These are phyloP conservation scores for Maylandia zebra DNA, from an alignment of 2,113 vertebrate genomes.

Conservation along the genomic window DNA sequence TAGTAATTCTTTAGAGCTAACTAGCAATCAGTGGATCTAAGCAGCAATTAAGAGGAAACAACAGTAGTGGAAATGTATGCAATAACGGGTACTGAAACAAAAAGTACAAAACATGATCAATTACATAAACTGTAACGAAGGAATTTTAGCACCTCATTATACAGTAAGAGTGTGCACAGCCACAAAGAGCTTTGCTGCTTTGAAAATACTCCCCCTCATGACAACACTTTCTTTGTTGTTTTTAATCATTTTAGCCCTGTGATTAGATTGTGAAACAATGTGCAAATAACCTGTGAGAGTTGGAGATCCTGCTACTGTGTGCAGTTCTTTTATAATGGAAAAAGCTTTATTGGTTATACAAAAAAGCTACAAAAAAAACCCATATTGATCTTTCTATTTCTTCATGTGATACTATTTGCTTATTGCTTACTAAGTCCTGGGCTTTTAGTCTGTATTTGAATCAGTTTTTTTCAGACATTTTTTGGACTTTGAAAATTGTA, in stretches of 20 bases:
- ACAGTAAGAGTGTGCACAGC: neutral
- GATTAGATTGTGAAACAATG: neutral
- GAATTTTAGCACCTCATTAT: neutral
- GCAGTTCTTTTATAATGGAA: neutral
- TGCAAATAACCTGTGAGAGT: neutral
- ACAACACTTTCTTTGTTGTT: neutral
- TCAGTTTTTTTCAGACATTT: neutral
- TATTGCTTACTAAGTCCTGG: neutral
- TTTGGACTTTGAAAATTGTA: neutral
- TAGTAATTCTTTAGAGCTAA: neutral
- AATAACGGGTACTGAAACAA: neutral
- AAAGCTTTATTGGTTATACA: neutral
- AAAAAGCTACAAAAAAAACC: neutral
- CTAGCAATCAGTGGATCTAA: neutral
- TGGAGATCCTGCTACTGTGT: neutral
- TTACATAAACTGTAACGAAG: neutral
- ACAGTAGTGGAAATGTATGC: neutral
- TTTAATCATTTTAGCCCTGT: neutral
- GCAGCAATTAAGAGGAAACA: neutral
- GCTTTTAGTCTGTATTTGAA: neutral
- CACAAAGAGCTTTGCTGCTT: neutral
- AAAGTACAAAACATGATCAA: neutral
- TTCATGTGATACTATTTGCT: neutral
- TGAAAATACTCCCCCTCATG: neutral
- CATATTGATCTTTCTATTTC: neutral